Evolutionary conservation across 2,888 invertebrate species (phyloP).

Genomic region (Aromia moschata): DNA sequence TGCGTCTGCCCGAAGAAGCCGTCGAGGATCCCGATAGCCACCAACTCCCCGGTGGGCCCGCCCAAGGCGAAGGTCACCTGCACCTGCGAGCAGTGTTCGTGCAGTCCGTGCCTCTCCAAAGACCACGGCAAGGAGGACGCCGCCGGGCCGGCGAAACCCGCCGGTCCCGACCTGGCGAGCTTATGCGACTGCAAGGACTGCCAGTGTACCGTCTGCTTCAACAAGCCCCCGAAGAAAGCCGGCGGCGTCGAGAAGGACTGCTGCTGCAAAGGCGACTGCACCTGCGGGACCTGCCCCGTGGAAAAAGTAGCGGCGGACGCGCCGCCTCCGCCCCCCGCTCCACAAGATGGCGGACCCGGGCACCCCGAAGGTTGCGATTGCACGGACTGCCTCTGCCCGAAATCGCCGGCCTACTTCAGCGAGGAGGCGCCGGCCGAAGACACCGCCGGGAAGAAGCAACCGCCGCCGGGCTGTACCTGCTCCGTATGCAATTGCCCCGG

Average conservation of each 20-base stretch:
- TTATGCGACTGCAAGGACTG: slow-evolving; percentile 37
- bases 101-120: slow-evolving; percentile 6
- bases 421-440: background rate
- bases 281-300: slow-evolving; percentile 31
- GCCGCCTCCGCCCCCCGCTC: background rate
- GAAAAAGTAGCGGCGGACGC: slow-evolving; percentile 1
- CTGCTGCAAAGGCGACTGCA: slow-evolving; percentile 32
- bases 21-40: slow-evolving; percentile 43
- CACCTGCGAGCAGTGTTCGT: slow-evolving; percentile 10
- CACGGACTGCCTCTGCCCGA: slow-evolving; percentile 32
- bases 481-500: background rate
- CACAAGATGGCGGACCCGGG: background rate
- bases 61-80: slow-evolving; percentile 12
- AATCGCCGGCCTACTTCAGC: background rate
- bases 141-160: background rate
- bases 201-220: slow-evolving; percentile 28
- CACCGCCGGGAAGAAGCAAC: background rate
- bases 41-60: slow-evolving; percentile 24
- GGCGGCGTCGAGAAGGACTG: slow-evolving; percentile 17
- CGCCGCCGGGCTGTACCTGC: background rate
- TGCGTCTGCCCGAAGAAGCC: slow-evolving; percentile 38
- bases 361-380: slow-evolving; percentile 37
- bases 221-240: slow-evolving; percentile 15
- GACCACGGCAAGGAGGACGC: background rate
- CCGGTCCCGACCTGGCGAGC: slow-evolving; percentile 20